Percentiles rank a stretch among this genome's conserved stretches.
These are phyloP conservation scores for Myotis lucifugus DNA, from an alignment of 2,113 vertebrate genomes.

Conservation along the genomic window DNA sequence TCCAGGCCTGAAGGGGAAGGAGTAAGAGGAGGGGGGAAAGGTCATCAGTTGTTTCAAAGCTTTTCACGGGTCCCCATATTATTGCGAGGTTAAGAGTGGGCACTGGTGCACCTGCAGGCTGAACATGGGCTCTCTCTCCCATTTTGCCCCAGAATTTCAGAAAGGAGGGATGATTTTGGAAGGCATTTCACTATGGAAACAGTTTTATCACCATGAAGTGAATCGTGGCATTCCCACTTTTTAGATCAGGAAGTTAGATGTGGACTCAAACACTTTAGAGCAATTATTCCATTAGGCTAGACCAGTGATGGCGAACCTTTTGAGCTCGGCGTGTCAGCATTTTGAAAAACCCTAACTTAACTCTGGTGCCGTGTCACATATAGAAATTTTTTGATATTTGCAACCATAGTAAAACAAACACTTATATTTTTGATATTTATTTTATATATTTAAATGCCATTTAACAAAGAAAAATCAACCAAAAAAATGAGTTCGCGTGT, in stretches of 20 bases:
- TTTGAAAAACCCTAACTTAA: too few species aligned
- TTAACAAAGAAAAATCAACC: too few species aligned
- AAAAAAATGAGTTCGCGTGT: too few species aligned
- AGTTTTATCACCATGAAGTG: neutral
- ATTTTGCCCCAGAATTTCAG: neutral
- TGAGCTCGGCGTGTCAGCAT: too few species aligned
- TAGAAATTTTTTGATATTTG: too few species aligned
- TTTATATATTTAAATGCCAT: too few species aligned
- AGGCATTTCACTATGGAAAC: neutral
- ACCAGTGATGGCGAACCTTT: too few species aligned
- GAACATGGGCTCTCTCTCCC: neutral
- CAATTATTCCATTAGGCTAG: neutral
- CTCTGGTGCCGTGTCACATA: too few species aligned
- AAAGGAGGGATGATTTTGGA: neutral
- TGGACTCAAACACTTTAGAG: neutral
- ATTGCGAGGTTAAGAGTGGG: neutral
- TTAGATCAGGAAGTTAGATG: neutral
- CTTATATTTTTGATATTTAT: too few species aligned
- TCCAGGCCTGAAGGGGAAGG: constrained; percentile 92
- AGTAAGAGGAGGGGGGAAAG: neutral
- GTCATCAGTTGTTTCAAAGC: neutral
- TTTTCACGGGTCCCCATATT: neutral
- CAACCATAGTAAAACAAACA: too few species aligned
- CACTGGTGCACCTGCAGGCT: neutral
- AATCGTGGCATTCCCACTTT: neutral